Conservation (phyloP, 2,888 invertebrate genomes). For the Ennomos erosarius region DNA sequence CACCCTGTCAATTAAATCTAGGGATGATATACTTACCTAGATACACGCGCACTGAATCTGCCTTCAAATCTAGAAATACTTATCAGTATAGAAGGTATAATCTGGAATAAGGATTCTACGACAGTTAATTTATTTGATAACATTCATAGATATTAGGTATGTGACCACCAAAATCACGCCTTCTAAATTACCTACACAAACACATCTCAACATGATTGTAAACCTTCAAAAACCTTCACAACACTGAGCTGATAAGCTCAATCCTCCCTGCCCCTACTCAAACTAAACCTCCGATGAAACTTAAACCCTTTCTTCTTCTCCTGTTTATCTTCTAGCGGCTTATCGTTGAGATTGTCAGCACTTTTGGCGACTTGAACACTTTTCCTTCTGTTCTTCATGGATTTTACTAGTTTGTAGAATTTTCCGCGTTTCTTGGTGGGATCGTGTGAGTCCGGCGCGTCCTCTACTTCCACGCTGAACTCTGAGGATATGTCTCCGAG, state of each 20-base stretch:
- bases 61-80: too few relatives aligned
- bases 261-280: slow-evolving; percentile 76
- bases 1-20: too few relatives aligned
- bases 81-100: too few relatives aligned
- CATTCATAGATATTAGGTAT: too few relatives aligned
- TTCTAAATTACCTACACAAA: background rate
- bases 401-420: slow-evolving; percentile 77
- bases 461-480: slow-evolving; percentile 79
- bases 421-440: slow-evolving; percentile 74
- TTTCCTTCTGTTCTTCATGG: slow-evolving; percentile 80
- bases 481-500: slow-evolving; percentile 80
- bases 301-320: slow-evolving; percentile 78
- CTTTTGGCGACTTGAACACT: slow-evolving; percentile 81
- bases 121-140: too few relatives aligned
- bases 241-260: slow-evolving; percentile 64
- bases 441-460: slow-evolving; percentile 63
- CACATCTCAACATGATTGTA: slow-evolving; percentile 22
- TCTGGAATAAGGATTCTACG: too few relatives aligned
- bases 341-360: slow-evolving; percentile 73
- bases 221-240: slow-evolving; percentile 38
- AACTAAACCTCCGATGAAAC: slow-evolving; percentile 77
- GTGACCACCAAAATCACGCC: too few relatives aligned
- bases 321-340: slow-evolving; percentile 64
- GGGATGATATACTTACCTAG: too few relatives aligned
- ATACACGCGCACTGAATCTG: too few relatives aligned